These are phyloP conservation scores for Antrozous pallidus DNA, from an alignment of 2,797 vertebrate genomes.

Conservation along the genomic window DNA sequence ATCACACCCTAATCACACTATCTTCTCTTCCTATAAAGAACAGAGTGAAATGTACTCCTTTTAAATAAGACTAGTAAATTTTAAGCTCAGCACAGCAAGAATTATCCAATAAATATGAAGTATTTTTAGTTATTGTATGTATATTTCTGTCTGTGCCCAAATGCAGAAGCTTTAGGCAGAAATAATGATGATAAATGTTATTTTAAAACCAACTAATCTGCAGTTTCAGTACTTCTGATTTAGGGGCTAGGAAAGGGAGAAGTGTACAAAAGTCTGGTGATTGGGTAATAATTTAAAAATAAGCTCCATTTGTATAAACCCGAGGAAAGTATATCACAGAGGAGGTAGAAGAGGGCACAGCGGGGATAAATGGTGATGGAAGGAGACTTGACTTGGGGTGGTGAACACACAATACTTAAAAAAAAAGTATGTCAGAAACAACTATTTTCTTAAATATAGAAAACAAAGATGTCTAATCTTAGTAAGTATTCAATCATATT, in stretches of 20 bases:
- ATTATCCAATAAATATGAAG: constrained; percentile 3
- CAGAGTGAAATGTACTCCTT: constrained; percentile 22
- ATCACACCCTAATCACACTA: constrained; percentile 15
- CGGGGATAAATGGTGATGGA: neutral
- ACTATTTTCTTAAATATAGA: constrained; percentile 49
- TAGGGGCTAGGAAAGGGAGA: constrained; percentile 20
- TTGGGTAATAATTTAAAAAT: constrained; percentile 51
- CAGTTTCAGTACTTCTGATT: constrained; percentile 48
- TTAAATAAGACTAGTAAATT: constrained; percentile 52
- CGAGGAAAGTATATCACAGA: constrained; percentile 38
- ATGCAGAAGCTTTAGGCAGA: constrained; percentile 49
- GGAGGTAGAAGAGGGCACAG: neutral
- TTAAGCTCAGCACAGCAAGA: constrained; percentile 40
- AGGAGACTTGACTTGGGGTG: neutral
- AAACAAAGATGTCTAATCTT: constrained; percentile 43
- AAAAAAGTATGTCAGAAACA: neutral
- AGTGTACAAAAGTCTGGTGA: neutral
- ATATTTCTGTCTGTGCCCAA: neutral
- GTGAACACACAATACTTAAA: neutral
- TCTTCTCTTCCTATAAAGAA: neutral
- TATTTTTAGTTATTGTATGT: constrained; percentile 26
- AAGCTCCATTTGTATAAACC: constrained; percentile 39
- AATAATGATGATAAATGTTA: constrained; percentile 53
- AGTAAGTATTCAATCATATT: constrained; percentile 37
- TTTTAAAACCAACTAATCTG: constrained; percentile 44